Evolutionary conservation across 2,797 vertebrate species (phyloP).

Genomic region (Diglossa cyanea): DNA sequence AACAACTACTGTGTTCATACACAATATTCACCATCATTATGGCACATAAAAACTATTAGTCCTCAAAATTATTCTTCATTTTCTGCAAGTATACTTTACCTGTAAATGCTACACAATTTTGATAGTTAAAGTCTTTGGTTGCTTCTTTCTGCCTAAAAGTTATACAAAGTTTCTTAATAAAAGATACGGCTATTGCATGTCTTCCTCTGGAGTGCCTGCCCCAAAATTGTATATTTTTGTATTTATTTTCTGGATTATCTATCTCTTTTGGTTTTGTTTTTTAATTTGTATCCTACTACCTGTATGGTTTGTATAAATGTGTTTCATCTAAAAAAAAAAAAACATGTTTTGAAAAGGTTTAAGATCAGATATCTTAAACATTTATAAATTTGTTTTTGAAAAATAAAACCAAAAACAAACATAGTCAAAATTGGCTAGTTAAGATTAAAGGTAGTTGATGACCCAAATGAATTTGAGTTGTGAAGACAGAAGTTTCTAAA

Average conservation of each 20-base stretch:
- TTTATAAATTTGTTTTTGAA: neutral
- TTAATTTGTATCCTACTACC: accelerated
- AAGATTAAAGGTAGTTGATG: neutral
- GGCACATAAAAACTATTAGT: neutral
- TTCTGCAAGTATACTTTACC: neutral
- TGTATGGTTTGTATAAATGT: neutral
- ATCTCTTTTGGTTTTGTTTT: neutral
- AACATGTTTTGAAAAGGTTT: neutral
- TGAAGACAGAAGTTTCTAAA: neutral
- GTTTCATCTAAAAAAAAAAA: neutral
- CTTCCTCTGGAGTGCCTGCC: neutral
- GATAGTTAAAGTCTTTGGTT: neutral
- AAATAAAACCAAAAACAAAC: neutral
- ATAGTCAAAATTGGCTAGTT: neutral
- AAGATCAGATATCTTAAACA: neutral
- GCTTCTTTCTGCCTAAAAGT: neutral
- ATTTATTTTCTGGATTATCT: neutral
- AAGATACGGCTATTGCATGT: neutral
- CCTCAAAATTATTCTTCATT: neutral
- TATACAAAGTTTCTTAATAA: neutral
- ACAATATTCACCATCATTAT: neutral
- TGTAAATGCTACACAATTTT: neutral
- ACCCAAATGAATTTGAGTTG: neutral
- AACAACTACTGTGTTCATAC: neutral
- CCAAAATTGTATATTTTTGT: neutral